These are phyloP conservation scores for Tapera naevia DNA, from an alignment of 2,797 vertebrate species.

Conservation along the genomic window DNA sequence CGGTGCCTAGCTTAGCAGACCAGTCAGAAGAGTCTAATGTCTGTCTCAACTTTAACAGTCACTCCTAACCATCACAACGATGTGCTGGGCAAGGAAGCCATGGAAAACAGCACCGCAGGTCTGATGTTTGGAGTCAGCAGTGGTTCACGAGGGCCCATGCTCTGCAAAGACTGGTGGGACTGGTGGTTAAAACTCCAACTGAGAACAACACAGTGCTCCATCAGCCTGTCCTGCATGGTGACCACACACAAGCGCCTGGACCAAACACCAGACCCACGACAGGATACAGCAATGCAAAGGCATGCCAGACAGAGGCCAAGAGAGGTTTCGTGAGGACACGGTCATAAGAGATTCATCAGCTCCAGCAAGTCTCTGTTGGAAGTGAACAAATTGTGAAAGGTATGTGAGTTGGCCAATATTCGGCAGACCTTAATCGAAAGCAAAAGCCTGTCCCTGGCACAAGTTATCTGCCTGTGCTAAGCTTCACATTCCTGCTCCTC, in stretches of 20 bases:
- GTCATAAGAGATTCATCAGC: not conserved
- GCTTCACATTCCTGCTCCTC: conserved; percentile 7
- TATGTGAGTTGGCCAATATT: conserved; percentile 12
- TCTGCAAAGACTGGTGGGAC: not conserved
- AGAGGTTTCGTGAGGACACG: conserved; percentile 41
- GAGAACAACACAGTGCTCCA: not conserved
- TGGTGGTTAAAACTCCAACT: not conserved
- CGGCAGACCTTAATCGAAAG: conserved; percentile 53
- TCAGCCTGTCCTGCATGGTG: not conserved
- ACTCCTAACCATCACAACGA: accelerated
- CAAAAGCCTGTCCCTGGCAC: conserved; percentile 53
- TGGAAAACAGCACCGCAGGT: not conserved
- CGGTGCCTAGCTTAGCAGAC: not conserved
- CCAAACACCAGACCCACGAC: not conserved
- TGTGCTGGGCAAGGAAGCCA: not conserved
- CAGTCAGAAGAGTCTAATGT: not conserved
- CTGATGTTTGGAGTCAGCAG: accelerated
- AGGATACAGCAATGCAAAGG: not conserved
- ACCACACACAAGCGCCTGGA: accelerated
- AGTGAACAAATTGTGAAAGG: conserved; percentile 14
- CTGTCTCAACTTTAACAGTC: not conserved
- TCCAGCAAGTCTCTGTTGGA: conserved; percentile 8
- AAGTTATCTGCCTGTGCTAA: not conserved
- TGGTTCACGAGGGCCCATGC: accelerated
- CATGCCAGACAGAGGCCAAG: not conserved